Conservation (phyloP, 1,140 invertebrate species). For the Tetramorium parvispinum region DNA sequence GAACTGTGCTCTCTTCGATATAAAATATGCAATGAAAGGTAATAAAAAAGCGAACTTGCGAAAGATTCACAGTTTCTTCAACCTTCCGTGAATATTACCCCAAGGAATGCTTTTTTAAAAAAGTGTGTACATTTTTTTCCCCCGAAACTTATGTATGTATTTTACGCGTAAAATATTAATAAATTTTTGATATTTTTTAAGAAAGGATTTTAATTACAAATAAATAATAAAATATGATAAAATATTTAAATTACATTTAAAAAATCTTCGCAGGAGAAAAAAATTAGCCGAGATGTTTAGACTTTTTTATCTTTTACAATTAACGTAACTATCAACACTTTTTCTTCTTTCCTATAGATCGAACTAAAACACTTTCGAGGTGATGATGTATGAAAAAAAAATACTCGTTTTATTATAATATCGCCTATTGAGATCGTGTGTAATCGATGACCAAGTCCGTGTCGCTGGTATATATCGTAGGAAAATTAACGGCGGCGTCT, state of each 20-base stretch:
- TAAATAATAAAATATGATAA: neutral
- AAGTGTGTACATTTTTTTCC: neutral
- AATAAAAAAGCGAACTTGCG: slow-evolving; percentile 11
- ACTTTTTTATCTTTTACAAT: slow-evolving; percentile 9
- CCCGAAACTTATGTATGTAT: neutral
- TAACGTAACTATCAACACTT: neutral
- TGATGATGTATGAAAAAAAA: neutral
- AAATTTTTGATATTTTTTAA: neutral
- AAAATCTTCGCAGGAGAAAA: neutral
- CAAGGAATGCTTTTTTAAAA: neutral
- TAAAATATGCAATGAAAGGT: slow-evolving; percentile 34
- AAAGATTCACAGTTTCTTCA: slow-evolving; percentile 2
- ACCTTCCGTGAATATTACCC: slow-evolving; percentile 18
- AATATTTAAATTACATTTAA: neutral
- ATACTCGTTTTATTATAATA: slow-evolving; percentile 4
- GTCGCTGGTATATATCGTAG: slow-evolving; percentile 3
- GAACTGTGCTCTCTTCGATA: neutral
- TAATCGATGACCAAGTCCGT: neutral
- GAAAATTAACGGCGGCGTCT: slow-evolving; percentile 45
- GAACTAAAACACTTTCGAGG: slow-evolving; percentile 39
- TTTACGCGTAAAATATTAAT: neutral
- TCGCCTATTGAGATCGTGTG: neutral
- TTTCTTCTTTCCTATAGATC: neutral
- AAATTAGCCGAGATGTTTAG: neutral
- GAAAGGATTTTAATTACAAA: neutral